phyloP scores from a whole-genome alignment of 2,113 vertebrate species.

The Eidolon helvum region DNA sequence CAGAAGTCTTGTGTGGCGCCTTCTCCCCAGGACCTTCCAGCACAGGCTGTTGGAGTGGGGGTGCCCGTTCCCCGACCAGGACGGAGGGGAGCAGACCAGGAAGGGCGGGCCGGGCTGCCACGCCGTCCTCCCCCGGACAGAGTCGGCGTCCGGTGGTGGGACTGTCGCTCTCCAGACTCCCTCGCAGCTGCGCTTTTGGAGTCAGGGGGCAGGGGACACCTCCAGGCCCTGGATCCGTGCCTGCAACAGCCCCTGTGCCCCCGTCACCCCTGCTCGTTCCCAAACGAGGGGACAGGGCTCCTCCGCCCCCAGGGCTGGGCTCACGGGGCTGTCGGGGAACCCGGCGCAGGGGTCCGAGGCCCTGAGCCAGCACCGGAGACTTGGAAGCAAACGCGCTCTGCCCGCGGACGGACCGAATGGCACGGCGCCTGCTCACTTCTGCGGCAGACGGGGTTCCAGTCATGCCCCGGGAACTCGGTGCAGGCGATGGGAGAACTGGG shows the following conservation, averaged over 20 bases:
- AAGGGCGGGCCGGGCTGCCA: background rate
- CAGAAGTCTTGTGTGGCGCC: accelerated
- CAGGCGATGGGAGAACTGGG: background rate
- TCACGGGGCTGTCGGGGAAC: background rate
- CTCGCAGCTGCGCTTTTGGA: background rate
- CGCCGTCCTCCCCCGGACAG: background rate
- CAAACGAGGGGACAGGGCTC: accelerated
- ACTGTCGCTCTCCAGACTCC: accelerated
- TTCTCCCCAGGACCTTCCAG: background rate
- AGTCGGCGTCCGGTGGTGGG: accelerated
- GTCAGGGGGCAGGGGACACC: background rate
- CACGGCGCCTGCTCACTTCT: no score
- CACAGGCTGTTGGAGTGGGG: background rate
- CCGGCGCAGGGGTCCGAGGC: background rate
- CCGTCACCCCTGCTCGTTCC: background rate
- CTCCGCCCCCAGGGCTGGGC: background rate
- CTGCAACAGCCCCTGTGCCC: no score
- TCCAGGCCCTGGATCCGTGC: background rate
- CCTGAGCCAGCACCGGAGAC: background rate
- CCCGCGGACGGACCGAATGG: no score
- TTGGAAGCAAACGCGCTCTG: background rate
- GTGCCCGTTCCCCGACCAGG: no score
- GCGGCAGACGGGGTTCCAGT: background rate
- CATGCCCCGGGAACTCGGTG: background rate
- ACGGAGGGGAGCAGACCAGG: accelerated